Evolutionary conservation across 2,888 invertebrate species (phyloP).

Genomic region (Lithodes maja): DNA sequence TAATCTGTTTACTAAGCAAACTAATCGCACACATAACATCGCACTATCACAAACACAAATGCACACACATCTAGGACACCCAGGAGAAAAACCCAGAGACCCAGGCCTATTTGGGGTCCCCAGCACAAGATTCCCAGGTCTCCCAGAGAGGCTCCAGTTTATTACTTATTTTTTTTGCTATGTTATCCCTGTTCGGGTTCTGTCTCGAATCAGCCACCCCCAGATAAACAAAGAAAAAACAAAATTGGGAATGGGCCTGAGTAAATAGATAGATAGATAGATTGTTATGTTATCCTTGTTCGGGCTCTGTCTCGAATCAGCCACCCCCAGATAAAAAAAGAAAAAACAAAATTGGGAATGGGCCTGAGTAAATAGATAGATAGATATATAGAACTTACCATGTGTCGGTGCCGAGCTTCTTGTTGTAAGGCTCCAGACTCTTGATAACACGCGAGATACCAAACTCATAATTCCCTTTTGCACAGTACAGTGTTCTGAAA

Average conservation of each 20-base stretch:
- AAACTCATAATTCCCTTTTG: slow-evolving; percentile 99
- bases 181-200: neutral
- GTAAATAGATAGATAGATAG: too few relatives aligned
- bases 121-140: too few relatives aligned
- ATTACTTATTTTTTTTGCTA: neutral
- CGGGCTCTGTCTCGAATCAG: too few relatives aligned
- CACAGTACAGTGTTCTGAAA: slow-evolving; percentile 92
- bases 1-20: too few relatives aligned
- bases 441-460: slow-evolving; percentile 98
- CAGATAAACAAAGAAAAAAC: too few relatives aligned
- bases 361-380: neutral
- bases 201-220: too few relatives aligned
- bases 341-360: neutral
- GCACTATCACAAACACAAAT: neutral
- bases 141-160: neutral
- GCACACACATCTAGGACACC: too few relatives aligned
- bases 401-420: slow-evolving; percentile 97
- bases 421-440: slow-evolving; percentile 94
- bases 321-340: neutral
- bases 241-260: too few relatives aligned
- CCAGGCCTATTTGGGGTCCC: too few relatives aligned
- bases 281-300: too few relatives aligned
- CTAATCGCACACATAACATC: slow-evolving; percentile 6
- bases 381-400: slow-evolving; percentile 79
- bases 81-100: too few relatives aligned